Base-by-base conservation (phyloP, 2,797 vertebrate species). In the Sternarchorhynchus goeldii region DNA sequence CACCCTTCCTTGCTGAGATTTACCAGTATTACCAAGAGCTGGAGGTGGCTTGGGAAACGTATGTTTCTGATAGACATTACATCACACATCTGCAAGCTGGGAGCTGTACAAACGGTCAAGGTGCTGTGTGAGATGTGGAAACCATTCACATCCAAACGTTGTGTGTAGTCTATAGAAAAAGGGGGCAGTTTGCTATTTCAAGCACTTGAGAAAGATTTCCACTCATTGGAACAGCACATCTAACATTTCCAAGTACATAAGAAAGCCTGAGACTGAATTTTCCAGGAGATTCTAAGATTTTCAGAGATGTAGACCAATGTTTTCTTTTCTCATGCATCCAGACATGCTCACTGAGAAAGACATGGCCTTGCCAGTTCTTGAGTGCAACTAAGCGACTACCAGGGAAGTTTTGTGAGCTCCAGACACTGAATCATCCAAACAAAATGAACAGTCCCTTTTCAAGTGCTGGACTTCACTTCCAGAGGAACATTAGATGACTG, bases 81-180 rank as follows among this genome's bases (percentile, higher is more conserved):
- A 39, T 2, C 39, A 45, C 6, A 41, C 53, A 12, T 64, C 34
- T 34, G 62, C 31, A 20, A 36, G 64, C 50, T 32, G 62, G 17
- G 73, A 62, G 72, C 12, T 73, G 72, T 34, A 62, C 36, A 73
- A 41, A 21, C 0, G 67, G 41, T 59, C 65, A 62, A 69, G 64
- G 66, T 53, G 56, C 41, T 4, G 8, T 31, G 18, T 65, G 17
- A 64, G 29, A 31, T n/a, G 50, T n/a, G 17, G 20, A 68, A 68
- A 36, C 17, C 36, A 59, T 41, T 59, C 75, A 21, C 74, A 25
- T 16, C 39, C 64, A 21, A 29, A 12, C 55, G 34, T 62, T 62
- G 10, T 62, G 59, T 50, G 45, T 10, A 45, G 5, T 6, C 12
- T 50, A 14, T 14, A 50, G 45, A 50, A 50, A 25, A 50, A 50